Evolutionary conservation across 2,888 invertebrate genomes (phyloP), one percentile per base, ranked within the genome.

Genomic region (Smittia sp.): DNA sequence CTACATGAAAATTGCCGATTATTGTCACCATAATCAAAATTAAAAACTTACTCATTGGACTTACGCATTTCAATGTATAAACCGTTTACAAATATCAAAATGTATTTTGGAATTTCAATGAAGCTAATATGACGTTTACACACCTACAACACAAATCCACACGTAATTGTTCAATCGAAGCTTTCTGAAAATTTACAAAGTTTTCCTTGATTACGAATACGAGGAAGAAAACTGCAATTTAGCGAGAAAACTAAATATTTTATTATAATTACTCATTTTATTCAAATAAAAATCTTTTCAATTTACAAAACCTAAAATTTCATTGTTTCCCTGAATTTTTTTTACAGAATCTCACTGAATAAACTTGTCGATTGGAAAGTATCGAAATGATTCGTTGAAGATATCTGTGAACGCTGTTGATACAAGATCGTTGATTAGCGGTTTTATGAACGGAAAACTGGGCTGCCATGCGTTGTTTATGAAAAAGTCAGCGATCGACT

Each of bases 381-480:
- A 82, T 75, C 85, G 85, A 79, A 93, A 93, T 69, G 90, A 88
- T 74, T 86, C 86, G 78, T 89, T 91, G 81, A 92, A 91, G 76
- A 93, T 92, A 75, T 92, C 90, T 0, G 93, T 92, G 80, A 93
- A 93, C 4, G 91, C 93, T 0, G 88, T 89, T 79, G 91, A 90
- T 75, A 93, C 92, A 75, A 93, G 84, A 79, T 93, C 93, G 81
- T 93, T 92, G 78, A 93, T 91, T 68, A 93, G 82, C 0, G 92
- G 91, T 75, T 88, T 85, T 72, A 92, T 85, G 52, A 93, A 83
- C 1, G 89, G 87, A 78, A 93, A 90, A 32, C 92, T 92, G 0
- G 92, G 88, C 77, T 90, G 89, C 93, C 93, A 93, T 27, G 90
- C 86, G 15, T 86, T 87, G 80, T 93, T 93, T 79, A 93, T 93